phyloP scores from a whole-genome alignment of 2,888 invertebrate species.

The Beris morrisii region DNA sequence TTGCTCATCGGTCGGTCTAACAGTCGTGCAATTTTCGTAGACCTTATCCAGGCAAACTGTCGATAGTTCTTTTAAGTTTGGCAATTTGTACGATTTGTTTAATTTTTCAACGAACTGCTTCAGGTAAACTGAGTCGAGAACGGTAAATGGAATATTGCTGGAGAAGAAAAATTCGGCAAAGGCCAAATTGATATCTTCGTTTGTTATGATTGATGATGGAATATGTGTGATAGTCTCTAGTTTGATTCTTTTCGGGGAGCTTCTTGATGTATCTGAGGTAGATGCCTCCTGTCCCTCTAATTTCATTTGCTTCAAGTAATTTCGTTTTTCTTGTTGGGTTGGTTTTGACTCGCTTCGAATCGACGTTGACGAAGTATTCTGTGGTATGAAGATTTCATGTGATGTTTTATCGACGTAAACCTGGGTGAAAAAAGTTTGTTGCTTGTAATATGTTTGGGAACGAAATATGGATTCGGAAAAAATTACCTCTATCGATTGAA shows the following conservation, averaged over 20 bases:
- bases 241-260: conserved; percentile 12
- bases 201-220: not conserved
- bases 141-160: conserved; percentile 11
- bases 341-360: no score
- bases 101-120: conserved; percentile 6
- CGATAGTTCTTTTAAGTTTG: conserved; percentile 7
- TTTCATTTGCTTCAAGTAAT: no score
- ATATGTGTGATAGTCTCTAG: not conserved
- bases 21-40: conserved; percentile 1
- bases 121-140: conserved; percentile 8
- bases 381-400: no score
- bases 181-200: conserved; percentile 8
- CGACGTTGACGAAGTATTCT: no score
- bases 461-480: no score
- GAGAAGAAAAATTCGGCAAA: conserved; percentile 16
- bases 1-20: not conserved
- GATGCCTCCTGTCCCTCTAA: no score
- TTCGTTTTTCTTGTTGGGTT: no score
- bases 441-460: no score
- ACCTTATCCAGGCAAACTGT: conserved; percentile 15
- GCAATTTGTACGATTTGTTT: conserved; percentile 7
- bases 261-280: not conserved
- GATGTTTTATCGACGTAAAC: no score
- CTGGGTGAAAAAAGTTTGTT: no score
- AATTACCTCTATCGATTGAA: no score